Conservation (phyloP, 2,797 vertebrate species). For the Tadarida brasiliensis region DNA sequence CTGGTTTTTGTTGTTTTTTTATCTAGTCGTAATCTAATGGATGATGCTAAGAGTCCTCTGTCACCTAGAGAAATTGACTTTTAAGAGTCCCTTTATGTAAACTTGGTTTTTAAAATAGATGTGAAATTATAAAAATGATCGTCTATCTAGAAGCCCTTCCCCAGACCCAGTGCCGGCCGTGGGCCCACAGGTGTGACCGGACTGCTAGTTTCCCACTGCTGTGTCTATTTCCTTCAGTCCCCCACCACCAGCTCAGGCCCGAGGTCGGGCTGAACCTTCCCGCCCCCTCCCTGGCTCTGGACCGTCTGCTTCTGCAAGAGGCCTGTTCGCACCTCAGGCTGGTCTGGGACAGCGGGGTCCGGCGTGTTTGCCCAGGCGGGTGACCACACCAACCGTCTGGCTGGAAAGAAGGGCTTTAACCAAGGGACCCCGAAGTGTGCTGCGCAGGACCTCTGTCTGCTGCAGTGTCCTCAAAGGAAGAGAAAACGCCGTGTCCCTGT, state of each 20-base stretch:
- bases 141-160: not conserved
- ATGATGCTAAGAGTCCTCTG: not conserved
- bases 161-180: not conserved
- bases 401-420: not conserved
- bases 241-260: not conserved
- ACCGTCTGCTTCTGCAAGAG: not conserved
- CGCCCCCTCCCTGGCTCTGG: not conserved
- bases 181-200: rapidly evolving
- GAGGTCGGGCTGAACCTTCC: rapidly evolving
- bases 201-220: rapidly evolving
- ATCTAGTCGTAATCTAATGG: not conserved
- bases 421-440: not conserved
- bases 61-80: not conserved
- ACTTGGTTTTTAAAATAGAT: not conserved
- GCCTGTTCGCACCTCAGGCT: not conserved
- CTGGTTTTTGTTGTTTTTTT: not conserved
- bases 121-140: not conserved
- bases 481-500: not conserved
- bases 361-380: not conserved
- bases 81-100: not conserved
- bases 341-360: not conserved
- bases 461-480: not conserved
- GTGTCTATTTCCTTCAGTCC: not conserved
- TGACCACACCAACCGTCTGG: not conserved
- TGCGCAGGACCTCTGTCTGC: rapidly evolving